phyloP scores from a whole-genome alignment of 2,797 vertebrate genomes.

The Spinus pinus region DNA sequence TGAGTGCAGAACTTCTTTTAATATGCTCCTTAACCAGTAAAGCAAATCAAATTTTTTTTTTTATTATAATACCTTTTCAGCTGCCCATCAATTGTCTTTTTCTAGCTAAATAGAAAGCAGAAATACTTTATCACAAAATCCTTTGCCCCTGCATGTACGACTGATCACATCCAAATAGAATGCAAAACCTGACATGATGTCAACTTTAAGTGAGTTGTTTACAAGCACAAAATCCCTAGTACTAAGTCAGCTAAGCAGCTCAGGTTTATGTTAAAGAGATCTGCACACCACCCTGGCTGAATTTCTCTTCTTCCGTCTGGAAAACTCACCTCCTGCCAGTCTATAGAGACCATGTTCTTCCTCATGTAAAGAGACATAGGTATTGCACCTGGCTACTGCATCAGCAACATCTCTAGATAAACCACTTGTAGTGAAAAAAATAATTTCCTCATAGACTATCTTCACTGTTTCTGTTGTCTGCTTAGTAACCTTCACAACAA shows the following conservation, averaged over 20 bases:
- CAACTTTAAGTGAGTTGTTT: background rate
- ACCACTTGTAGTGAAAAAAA: background rate
- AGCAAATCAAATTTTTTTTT: background rate
- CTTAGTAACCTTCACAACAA: accelerated
- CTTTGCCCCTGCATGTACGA: accelerated
- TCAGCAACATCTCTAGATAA: background rate
- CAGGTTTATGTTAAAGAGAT: background rate
- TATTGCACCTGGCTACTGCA: background rate
- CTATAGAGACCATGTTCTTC: background rate
- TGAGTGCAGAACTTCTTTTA: background rate
- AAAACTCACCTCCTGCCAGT: background rate
- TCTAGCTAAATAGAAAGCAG: background rate
- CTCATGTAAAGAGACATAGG: background rate
- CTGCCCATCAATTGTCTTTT: background rate
- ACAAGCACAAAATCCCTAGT: background rate
- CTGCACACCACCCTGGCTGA: background rate
- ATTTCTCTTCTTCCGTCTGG: background rate
- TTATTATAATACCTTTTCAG: background rate
- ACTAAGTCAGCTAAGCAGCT: background rate
- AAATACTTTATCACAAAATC: background rate
- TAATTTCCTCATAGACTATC: background rate
- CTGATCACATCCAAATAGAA: background rate
- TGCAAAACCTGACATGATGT: background rate
- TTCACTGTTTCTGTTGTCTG: background rate
- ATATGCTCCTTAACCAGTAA: background rate